Evolutionary conservation across 2,797 vertebrate species (phyloP).

Genomic region (Neopelma chrysocephalum): DNA sequence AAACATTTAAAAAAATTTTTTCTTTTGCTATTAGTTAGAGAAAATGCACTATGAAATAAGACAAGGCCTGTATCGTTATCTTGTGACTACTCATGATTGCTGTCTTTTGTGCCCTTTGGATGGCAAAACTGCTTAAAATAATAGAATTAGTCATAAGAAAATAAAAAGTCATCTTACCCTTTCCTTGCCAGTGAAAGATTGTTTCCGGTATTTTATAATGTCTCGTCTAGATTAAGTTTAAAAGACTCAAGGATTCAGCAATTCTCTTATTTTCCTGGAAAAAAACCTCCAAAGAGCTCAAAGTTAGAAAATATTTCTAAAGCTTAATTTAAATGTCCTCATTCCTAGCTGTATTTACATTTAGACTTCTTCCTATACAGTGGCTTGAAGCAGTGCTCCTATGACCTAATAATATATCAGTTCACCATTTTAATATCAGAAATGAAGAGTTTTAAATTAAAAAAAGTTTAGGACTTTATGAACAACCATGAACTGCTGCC

Average conservation of each 20-base stretch:
- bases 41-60: background rate
- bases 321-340: background rate
- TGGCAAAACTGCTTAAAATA: slow-evolving; percentile 22
- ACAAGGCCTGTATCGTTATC: background rate
- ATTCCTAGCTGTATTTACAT: background rate
- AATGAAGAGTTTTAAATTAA: background rate
- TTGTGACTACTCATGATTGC: background rate
- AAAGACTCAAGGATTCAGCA: background rate
- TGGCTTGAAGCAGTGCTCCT: background rate
- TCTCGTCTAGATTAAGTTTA: background rate
- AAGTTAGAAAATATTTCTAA: background rate
- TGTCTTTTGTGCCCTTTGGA: background rate
- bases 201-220: slow-evolving; percentile 33
- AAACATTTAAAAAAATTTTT: background rate
- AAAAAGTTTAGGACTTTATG: background rate
- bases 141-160: slow-evolving; percentile 16
- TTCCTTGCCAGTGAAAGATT: slow-evolving; percentile 16
- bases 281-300: background rate
- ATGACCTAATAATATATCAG: background rate
- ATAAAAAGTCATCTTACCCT: slow-evolving; percentile 1
- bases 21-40: background rate
- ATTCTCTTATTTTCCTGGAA: background rate
- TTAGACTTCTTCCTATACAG: background rate
- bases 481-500: background rate
- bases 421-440: background rate